These are phyloP conservation scores for Trichoplusia ni DNA, from an alignment of 1,140 invertebrate genomes.

Conservation along the genomic window DNA sequence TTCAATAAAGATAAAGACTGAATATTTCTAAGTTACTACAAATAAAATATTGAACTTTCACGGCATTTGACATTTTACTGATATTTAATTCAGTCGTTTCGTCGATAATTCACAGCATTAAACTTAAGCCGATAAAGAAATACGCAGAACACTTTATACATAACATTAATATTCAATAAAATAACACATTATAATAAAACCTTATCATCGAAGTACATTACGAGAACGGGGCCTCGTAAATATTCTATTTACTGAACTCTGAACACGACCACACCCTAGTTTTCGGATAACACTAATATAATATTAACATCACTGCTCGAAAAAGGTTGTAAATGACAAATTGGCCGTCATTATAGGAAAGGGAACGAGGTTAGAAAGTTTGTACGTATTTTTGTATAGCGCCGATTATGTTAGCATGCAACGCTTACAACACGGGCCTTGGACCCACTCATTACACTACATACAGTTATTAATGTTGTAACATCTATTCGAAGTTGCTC, in stretches of 20 bases:
- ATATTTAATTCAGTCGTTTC: too few species aligned
- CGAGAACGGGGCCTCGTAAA: not conserved
- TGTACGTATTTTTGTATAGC: constrained; percentile 47
- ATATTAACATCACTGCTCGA: not conserved
- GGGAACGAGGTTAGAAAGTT: constrained; percentile 64
- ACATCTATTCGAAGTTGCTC: constrained; percentile 38
- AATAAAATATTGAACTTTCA: too few species aligned
- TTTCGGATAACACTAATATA: not conserved
- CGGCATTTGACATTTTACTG: too few species aligned
- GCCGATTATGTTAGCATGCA: constrained; percentile 41
- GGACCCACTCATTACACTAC: constrained; percentile 43
- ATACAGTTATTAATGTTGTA: constrained; percentile 51
- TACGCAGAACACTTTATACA: too few species aligned
- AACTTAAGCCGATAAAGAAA: too few species aligned
- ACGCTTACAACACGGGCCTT: constrained; percentile 53
- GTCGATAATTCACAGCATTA: too few species aligned
- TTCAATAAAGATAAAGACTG: too few species aligned
- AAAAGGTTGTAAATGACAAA: constrained; percentile 26
- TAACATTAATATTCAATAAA: too few species aligned
- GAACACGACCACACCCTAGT: not conserved
- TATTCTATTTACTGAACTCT: not conserved
- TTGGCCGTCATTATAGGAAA: constrained; percentile 44
- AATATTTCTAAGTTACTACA: too few species aligned
- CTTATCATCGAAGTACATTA: too few species aligned
- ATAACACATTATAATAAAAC: too few species aligned